Conservation (phyloP, 2,113 vertebrate species). For the Abramis brama region DNA sequence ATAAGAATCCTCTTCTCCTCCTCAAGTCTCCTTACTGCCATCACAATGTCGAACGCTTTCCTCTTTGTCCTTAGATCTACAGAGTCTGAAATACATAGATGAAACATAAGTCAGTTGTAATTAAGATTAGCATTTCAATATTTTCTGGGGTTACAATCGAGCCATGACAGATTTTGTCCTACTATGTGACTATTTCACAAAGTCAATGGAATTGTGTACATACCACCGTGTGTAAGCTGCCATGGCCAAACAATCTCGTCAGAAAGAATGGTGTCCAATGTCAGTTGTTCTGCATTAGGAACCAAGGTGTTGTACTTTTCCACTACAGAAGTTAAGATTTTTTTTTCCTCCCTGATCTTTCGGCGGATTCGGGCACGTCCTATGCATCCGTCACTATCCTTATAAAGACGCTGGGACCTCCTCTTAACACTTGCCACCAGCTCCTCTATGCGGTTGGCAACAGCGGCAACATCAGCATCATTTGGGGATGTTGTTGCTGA, state of each 20-base stretch:
- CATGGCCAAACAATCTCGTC: constrained; percentile 10
- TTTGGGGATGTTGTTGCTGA: constrained; percentile 1
- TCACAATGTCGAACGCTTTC: constrained; percentile 1
- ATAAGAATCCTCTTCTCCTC: constrained; percentile 16
- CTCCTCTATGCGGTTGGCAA: background rate
- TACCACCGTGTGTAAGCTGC: constrained; percentile 14
- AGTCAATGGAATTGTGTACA: constrained; percentile 10
- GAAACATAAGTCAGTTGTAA: background rate
- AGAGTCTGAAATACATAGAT: constrained; percentile 12
- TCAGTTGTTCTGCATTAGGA: background rate
- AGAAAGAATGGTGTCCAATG: background rate
- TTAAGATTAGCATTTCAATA: background rate
- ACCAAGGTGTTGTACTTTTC: background rate
- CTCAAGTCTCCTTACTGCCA: constrained; percentile 21
- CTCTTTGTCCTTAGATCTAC: background rate
- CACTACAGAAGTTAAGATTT: background rate
- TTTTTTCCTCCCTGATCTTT: constrained; percentile 9
- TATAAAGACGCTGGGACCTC: too few relatives aligned
- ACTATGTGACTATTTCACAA: constrained; percentile 6
- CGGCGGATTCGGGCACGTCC: background rate
- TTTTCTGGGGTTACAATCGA: background rate
- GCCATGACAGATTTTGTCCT: background rate
- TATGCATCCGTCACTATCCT: too few relatives aligned
- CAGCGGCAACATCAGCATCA: background rate
- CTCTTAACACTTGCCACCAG: background rate